phyloP scores from a whole-genome alignment of 2,797 vertebrate genomes.

The Sciurus carolinensis region DNA sequence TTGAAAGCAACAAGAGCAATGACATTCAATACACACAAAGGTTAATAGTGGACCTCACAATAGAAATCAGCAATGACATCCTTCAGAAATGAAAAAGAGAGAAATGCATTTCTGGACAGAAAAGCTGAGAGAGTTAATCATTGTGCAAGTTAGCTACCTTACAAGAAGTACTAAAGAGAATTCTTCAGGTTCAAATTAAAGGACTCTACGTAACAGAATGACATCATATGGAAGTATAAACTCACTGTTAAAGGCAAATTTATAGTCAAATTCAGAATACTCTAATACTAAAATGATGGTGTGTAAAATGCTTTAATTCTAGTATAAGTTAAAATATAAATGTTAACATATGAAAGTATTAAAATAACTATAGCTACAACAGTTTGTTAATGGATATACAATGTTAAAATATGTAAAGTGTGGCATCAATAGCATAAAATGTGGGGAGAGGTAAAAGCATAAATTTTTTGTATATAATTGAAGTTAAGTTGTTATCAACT shows the following conservation, averaged over 20 bases:
- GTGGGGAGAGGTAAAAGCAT: not conserved
- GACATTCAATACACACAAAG: not conserved
- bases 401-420: not conserved
- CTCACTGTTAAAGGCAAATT: not conserved
- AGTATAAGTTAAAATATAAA: not conserved
- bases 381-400: not conserved
- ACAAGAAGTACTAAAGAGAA: not conserved
- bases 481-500: not conserved
- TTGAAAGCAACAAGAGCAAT: not conserved
- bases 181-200: conserved; percentile 30
- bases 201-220: not conserved
- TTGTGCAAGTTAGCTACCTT: not conserved
- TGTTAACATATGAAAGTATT: not conserved
- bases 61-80: not conserved
- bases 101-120: not conserved
- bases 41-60: not conserved
- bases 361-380: not conserved
- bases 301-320: not conserved
- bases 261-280: not conserved
- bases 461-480: not conserved
- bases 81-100: not conserved
- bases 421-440: not conserved
- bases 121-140: not conserved
- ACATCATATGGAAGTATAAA: not conserved
- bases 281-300: not conserved